phyloP scores from a whole-genome alignment of 2,797 vertebrate genomes.

The Simalia tracyae region DNA sequence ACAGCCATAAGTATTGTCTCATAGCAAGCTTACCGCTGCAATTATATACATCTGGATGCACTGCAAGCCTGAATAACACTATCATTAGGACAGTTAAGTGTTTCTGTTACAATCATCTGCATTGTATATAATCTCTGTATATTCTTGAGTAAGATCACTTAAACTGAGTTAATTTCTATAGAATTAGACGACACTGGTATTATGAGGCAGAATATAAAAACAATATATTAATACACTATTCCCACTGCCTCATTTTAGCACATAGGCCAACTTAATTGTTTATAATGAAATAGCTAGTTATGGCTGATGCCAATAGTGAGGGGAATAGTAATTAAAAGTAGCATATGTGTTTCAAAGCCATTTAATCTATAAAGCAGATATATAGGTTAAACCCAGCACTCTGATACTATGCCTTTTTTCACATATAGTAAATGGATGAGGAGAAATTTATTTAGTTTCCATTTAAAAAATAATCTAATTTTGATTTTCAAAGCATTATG shows the following conservation, averaged over 20 bases:
- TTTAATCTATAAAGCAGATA: not conserved
- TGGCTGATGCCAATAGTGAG: not conserved
- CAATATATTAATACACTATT: not conserved
- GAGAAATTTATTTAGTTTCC: not conserved
- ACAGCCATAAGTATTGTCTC: not conserved
- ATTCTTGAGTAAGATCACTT: not conserved
- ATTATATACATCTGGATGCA: slow-evolving; percentile 10
- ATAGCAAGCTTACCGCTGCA: not conserved
- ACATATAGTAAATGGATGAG: not conserved
- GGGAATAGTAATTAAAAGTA: not conserved
- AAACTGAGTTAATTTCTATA: not conserved
- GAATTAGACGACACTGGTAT: not conserved
- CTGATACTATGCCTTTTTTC: not conserved
- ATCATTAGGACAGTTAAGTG: not conserved
- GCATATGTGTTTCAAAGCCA: not conserved
- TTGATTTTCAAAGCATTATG: not conserved
- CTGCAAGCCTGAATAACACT: not conserved
- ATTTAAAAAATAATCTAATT: not conserved
- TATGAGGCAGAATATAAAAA: not conserved
- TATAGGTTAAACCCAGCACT: not conserved
- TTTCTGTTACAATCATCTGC: not conserved
- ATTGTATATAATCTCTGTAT: not conserved
- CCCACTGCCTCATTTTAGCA: not conserved
- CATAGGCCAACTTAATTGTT: not conserved
- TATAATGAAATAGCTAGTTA: not conserved